These are phyloP conservation scores for Atta texana DNA, from an alignment of 1,140 invertebrate genomes.

Conservation along the genomic window DNA sequence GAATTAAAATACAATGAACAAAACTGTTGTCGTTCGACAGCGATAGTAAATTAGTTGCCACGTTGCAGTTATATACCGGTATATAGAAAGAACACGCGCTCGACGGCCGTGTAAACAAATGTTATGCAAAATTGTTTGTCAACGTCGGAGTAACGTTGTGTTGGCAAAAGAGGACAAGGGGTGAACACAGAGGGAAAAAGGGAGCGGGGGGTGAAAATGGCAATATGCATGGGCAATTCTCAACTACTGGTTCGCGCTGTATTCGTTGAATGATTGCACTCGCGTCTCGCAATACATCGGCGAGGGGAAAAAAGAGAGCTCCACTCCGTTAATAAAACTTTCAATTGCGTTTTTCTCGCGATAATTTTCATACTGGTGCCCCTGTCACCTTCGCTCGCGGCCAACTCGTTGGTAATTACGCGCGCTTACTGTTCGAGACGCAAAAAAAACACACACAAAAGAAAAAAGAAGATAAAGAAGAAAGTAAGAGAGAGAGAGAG, in stretches of 20 bases:
- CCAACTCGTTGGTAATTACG: constrained; percentile 51
- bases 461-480: not conserved
- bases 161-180: not conserved
- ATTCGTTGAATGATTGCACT: constrained; percentile 24
- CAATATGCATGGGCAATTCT: constrained; percentile 50
- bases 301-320: not conserved
- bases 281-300: not conserved
- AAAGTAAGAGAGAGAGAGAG: not conserved
- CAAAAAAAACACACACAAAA: not conserved
- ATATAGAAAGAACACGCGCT: constrained; percentile 32
- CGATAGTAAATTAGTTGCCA: constrained; percentile 40
- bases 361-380: constrained; percentile 62
- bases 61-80: not conserved
- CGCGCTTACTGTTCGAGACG: constrained; percentile 7
- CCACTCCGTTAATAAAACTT: constrained; percentile 67
- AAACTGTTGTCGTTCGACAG: constrained; percentile 31
- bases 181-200: not conserved
- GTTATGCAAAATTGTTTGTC: constrained; percentile 48
- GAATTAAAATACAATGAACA: constrained; percentile 27
- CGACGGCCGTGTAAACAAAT: constrained; percentile 47
- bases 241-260: not conserved
- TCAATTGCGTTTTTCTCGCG: constrained; percentile 60
- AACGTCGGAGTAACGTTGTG: not conserved
- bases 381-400: constrained; percentile 25
- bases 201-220: not conserved